phyloP scores from a whole-genome alignment of 1,140 invertebrate species.

The Bombus balteatus region DNA sequence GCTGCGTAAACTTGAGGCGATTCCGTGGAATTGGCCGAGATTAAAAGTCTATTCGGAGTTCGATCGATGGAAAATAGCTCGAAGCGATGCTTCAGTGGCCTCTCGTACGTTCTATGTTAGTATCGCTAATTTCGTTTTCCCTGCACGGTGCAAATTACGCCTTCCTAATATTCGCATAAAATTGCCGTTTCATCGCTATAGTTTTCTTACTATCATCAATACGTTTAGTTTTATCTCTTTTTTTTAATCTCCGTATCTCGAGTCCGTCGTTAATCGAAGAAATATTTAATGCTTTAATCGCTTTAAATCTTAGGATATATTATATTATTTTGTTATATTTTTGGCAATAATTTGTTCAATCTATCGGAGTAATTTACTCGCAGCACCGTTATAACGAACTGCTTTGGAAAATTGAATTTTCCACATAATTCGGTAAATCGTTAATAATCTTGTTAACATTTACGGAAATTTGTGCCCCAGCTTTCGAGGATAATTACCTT shows the following conservation, averaged over 20 bases:
- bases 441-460: neutral
- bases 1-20: conserved; percentile 16
- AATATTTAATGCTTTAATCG: too few species aligned
- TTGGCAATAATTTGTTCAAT: neutral
- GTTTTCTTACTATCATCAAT: neutral
- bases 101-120: neutral
- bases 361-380: neutral
- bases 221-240: too few species aligned
- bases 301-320: too few species aligned
- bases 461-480: neutral
- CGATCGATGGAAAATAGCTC: conserved; percentile 34
- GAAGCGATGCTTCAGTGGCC: neutral
- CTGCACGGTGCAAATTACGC: too few species aligned
- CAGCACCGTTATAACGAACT: neutral
- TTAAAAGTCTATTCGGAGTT: conserved; percentile 5
- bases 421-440: neutral
- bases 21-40: conserved; percentile 5
- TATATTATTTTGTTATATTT: neutral
- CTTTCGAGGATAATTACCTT: neutral
- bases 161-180: neutral
- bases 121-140: conserved; percentile 15
- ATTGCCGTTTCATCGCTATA: too few species aligned
- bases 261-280: too few species aligned
- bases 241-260: too few species aligned
- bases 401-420: neutral